Base-by-base conservation (phyloP, 2,113 vertebrate species). In the Muntiacus muntjak region DNA sequence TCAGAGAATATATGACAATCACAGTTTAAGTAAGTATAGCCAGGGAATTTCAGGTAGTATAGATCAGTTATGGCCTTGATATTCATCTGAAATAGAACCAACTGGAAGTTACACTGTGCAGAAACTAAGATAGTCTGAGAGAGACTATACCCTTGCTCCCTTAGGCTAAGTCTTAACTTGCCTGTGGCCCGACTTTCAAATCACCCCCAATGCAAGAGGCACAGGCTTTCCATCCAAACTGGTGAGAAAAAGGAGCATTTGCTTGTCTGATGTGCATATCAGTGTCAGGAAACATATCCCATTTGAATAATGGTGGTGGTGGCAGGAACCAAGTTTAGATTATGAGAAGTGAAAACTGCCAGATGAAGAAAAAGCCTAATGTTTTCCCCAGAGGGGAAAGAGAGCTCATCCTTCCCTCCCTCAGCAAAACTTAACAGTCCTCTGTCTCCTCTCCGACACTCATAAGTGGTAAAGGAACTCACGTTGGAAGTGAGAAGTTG, bases 281-380 rank as follows among this genome's bases (percentile, higher is more conserved):
- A 55, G 79, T 64, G 67, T 92, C 30, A 96, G n/a, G 36, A 97
- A 97, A 30, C 81, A 94, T 43, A 91, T 89, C 64, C 23, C 28
- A 76, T 94, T 96, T 94, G 26, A 95, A 96, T 92, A 93, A 89
- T 36, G 52, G 26, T 19, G 8, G 28, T 23, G 14, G 26, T 10
- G 7, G 36, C 7, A 15, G 26, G 11, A 16, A 12, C 52, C 14
- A 50, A 93, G 79, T 93, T 74, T 14, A 97, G 54, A 95, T 91
- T 84, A 95, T 50, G 26, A 97, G 89, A 94, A 85, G 11, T 60
- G 15, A 95, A 95, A 95, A 93, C 15, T 93, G 52, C 67, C 60
- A 94, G 43, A 81, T 67, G 40, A 98, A 91, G 15, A 16, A 92
- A 58, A 97, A 95, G 62, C 50, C 86, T 90, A 95, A 36, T 54